phyloP scores from a whole-genome alignment of 2,888 invertebrate species.

The Orthonychiurus folsomi region DNA sequence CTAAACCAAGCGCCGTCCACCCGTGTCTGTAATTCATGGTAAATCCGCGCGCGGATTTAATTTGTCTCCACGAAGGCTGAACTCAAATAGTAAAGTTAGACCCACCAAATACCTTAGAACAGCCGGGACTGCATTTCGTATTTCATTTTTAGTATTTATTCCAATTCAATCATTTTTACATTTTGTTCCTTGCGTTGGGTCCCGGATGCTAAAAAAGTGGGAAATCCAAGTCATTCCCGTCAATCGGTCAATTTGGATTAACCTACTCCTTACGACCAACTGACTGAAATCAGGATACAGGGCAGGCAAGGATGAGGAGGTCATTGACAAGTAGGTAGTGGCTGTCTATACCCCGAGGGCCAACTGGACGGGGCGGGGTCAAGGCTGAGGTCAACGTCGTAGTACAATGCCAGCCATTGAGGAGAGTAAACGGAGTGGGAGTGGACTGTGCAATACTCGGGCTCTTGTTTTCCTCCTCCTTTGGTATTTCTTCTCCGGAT shows the following conservation, averaged over 20 bases:
- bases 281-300: too few species aligned
- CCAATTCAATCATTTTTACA: neutral
- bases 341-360: too few species aligned
- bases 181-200: too few species aligned
- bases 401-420: neutral
- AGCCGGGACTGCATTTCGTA: neutral
- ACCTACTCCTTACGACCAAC: too few species aligned
- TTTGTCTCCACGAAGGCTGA: neutral
- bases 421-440: slow-evolving; percentile 16
- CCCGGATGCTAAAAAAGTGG: too few species aligned
- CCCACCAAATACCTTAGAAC: neutral
- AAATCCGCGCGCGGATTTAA: too few species aligned
- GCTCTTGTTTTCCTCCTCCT: slow-evolving; percentile 55
- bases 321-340: too few species aligned
- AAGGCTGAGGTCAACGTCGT: neutral
- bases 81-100: neutral
- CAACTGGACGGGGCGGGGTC: neutral
- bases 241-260: too few species aligned
- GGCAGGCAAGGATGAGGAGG: too few species aligned
- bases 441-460: slow-evolving; percentile 52
- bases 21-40: too few species aligned
- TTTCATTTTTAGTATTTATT: neutral
- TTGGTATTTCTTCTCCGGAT: slow-evolving; percentile 70
- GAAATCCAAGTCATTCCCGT: too few species aligned
- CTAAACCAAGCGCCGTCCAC: too few species aligned